A percentile compares a stretch with the other conserved stretches of the same genome.
Evolutionary conservation across 2,113 vertebrate species (phyloP).

Genomic region (Callionymus lyra): DNA sequence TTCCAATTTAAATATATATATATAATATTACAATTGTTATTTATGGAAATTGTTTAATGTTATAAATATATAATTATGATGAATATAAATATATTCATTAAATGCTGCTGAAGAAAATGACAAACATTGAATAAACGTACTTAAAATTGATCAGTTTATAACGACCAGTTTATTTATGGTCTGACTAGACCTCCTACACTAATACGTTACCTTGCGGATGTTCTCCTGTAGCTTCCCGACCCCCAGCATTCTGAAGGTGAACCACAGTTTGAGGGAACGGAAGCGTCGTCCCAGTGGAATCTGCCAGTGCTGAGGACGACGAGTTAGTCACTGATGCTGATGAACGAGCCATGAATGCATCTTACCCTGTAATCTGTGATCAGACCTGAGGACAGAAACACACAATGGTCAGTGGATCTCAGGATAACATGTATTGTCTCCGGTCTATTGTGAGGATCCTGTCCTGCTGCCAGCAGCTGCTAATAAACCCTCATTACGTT

Average conservation of each 20-base stretch:
- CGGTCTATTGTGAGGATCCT: conserved; percentile 1
- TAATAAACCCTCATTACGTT: conserved; percentile 65
- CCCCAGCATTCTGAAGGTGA: conserved; percentile 87
- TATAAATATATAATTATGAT: no score
- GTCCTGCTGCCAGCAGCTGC: conserved; percentile 24
- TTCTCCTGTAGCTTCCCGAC: conserved; percentile 79
- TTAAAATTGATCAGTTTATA: no score
- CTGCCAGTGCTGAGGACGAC: conserved; percentile 93
- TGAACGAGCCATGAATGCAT: conserved; percentile 7
- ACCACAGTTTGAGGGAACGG: conserved; percentile 94
- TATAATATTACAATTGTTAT: no score
- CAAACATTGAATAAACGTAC: no score
- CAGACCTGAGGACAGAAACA: conserved; percentile 68
- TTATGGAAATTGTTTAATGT: no score
- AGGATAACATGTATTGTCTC: neutral
- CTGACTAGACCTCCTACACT: no score
- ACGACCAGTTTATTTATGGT: no score
- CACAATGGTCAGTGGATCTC: neutral
- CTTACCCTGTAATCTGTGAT: conserved; percentile 95
- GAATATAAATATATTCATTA: no score
- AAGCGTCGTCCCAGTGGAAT: conserved; percentile 90
- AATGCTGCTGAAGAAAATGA: no score
- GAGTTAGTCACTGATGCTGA: neutral
- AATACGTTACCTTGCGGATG: conserved; percentile 76
- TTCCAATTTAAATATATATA: no score